Conservation (phyloP, 2,797 vertebrate species). For the Epinephelus awoara region DNA sequence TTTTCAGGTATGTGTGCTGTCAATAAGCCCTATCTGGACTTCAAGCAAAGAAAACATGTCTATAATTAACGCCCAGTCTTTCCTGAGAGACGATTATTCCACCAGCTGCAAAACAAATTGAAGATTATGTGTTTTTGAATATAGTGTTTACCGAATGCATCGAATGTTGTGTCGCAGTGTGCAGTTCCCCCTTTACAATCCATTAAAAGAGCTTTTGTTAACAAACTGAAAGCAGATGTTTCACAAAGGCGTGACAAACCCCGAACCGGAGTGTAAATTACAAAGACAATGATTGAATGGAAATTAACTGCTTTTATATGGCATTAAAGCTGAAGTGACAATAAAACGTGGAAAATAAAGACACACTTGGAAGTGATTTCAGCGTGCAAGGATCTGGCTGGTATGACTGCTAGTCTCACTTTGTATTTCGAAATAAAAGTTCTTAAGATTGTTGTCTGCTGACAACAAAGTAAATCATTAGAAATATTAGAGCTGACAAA, state of each 20-base stretch:
- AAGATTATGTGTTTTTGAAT: slow-evolving; percentile 47
- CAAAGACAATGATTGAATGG: slow-evolving; percentile 49
- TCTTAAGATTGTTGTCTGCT: not conserved
- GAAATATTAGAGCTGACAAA: not conserved
- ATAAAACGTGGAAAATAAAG: slow-evolving; percentile 25
- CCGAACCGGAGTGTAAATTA: slow-evolving; percentile 23
- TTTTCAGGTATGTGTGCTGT: slow-evolving; percentile 7
- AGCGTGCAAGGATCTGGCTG: not conserved
- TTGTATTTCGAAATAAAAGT: slow-evolving; percentile 16
- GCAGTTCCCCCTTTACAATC: slow-evolving; percentile 33
- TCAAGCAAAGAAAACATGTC: not conserved
- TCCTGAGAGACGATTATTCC: slow-evolving; percentile 18
- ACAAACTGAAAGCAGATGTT: slow-evolving; percentile 74
- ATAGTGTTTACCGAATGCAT: slow-evolving; percentile 38
- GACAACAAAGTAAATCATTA: not conserved
- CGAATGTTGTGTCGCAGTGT: slow-evolving; percentile 32
- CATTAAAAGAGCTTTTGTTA: slow-evolving; percentile 54
- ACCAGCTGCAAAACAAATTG: slow-evolving; percentile 48
- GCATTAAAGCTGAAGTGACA: slow-evolving; percentile 15
- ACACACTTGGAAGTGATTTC: not conserved
- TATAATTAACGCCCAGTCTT: not conserved
- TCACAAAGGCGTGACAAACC: slow-evolving; percentile 37
- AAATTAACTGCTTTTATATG: slow-evolving; percentile 39
- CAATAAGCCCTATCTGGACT: not conserved
- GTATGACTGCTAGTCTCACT: not conserved